Percentiles rank a stretch among this genome's conserved stretches.
These are phyloP conservation scores for Acrocephalus scirpaceus DNA, from an alignment of 2,797 vertebrate genomes.

Conservation along the genomic window DNA sequence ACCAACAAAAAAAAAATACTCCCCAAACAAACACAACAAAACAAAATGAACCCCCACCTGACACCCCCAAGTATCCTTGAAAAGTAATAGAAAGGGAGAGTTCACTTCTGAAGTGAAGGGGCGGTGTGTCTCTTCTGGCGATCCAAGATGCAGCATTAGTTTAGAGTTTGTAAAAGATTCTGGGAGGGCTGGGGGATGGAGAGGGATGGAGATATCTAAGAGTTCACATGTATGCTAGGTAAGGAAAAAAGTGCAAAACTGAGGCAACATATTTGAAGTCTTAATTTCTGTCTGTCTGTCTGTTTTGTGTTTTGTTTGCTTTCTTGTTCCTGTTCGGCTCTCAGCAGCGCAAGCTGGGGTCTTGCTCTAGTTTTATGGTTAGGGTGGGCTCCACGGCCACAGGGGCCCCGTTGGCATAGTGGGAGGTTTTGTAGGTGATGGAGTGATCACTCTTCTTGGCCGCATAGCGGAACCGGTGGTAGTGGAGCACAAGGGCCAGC, in stretches of 20 bases:
- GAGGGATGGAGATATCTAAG: slow-evolving; percentile 70
- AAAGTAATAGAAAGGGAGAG: slow-evolving; percentile 60
- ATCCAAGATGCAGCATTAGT: slow-evolving; percentile 84
- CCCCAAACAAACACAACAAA: slow-evolving; percentile 28
- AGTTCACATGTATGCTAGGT: slow-evolving; percentile 78
- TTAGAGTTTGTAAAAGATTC: slow-evolving; percentile 68
- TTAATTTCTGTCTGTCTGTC: slow-evolving; percentile 75
- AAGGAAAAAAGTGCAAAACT: slow-evolving; percentile 85
- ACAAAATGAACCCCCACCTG: background rate
- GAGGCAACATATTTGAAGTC: slow-evolving; percentile 81
- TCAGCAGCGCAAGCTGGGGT: slow-evolving; percentile 87
- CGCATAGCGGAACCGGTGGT: slow-evolving; percentile 94
- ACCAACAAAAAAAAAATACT: slow-evolving; percentile 4
- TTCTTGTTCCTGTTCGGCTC: slow-evolving; percentile 74
- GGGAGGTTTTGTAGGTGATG: slow-evolving; percentile 93
- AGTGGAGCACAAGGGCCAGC: slow-evolving; percentile 93
- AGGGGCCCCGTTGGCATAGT: slow-evolving; percentile 84
- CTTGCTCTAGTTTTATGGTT: slow-evolving; percentile 95
- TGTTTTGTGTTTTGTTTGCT: slow-evolving; percentile 72
- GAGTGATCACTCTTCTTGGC: slow-evolving; percentile 97
- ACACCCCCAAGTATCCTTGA: slow-evolving; percentile 64
- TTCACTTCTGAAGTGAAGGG: slow-evolving; percentile 73
- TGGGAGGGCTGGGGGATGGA: background rate
- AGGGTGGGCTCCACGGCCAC: slow-evolving; percentile 91
- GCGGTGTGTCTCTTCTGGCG: slow-evolving; percentile 72